Evolutionary conservation across 2,888 invertebrate genomes (phyloP), one percentile per base, ranked within the genome.

Genomic region (Seladonia tumulorum): DNA sequence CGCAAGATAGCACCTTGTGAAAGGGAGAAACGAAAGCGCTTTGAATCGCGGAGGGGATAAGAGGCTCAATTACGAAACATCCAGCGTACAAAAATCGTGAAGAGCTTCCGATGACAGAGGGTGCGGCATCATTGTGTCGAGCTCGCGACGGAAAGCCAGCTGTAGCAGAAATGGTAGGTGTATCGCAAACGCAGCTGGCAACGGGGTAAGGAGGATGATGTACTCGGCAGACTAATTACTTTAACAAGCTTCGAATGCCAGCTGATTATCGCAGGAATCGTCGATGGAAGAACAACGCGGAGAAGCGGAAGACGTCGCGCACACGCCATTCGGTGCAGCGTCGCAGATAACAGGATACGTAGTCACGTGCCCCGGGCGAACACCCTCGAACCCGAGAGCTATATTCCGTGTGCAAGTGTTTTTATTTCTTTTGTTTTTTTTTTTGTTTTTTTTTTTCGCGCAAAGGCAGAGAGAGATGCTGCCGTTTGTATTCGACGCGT

Each of bases 221-320:
- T 42, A 45, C 68, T 29, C 60, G 47, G 66, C 16, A 42, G 76
- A 79, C 83, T 89, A 89, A 91, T 91, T 91, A 87, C 81, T 82
- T 85, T 88, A 90, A 91, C 87, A 87, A 90, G 89, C 76, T 85
- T 85, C 66, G 42, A 79, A 76, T 63, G 71, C n/a, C 81, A 72
- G 47, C 74, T 85, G 72, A 83, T 87, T 85, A 84, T 83, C 66
- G 57, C 81, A 78, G 68, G 77, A 70, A 72, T 88, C 84, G 72
- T 71, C 85, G 81, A 89, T 83, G 88, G 84, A 82, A 81, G 76
- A 86, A 76, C 78, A 80, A 85, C 68, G 35, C 22, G 60, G 60
- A 49, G 25, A 45, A 57, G n/a, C 60, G 25, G 63, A 81, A 81
- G 71, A 57, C 73, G 85, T 53, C 35, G 53, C 53, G 60, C 74